These are phyloP conservation scores for Ctenopoma multispine DNA, from an alignment of 2,797 vertebrate genomes.

Conservation along the genomic window DNA sequence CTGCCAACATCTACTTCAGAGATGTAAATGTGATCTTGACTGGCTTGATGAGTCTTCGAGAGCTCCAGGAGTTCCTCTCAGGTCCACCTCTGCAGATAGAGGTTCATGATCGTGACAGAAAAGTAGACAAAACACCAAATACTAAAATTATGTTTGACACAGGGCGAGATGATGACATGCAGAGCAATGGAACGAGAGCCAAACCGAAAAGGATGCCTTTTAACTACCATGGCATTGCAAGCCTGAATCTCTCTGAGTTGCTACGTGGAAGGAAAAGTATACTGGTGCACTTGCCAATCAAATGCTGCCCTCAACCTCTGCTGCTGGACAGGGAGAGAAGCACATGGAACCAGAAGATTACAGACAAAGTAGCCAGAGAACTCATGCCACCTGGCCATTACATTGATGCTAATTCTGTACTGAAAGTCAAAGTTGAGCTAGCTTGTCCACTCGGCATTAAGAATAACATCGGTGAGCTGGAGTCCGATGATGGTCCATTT, in stretches of 20 bases:
- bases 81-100: conserved; percentile 88
- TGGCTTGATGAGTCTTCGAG: conserved; percentile 76
- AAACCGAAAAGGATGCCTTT: conserved; percentile 31
- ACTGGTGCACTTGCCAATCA: conserved; percentile 80
- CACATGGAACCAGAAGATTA: conserved; percentile 18
- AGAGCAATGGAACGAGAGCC: conserved; percentile 46
- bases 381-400: conserved; percentile 81
- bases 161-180: conserved; percentile 57
- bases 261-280: conserved; percentile 79
- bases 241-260: conserved; percentile 83
- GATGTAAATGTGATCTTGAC: conserved; percentile 88
- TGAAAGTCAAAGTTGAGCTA: conserved; percentile 87
- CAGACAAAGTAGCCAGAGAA: not conserved
- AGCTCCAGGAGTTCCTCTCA: conserved; percentile 82
- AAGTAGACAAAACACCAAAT: conserved; percentile 37
- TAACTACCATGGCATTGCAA: conserved; percentile 82
- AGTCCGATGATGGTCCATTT: conserved; percentile 61
- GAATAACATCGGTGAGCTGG: not conserved
- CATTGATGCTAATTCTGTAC: conserved; percentile 77
- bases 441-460: conserved; percentile 66
- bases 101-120: conserved; percentile 89
- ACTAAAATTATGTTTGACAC: conserved; percentile 70
- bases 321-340: not conserved
- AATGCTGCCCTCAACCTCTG: conserved; percentile 61
- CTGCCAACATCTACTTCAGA: conserved; percentile 80